Evolutionary conservation across 2,888 invertebrate genomes (phyloP).

Genomic region (Leptinotarsa rubiginosa): DNA sequence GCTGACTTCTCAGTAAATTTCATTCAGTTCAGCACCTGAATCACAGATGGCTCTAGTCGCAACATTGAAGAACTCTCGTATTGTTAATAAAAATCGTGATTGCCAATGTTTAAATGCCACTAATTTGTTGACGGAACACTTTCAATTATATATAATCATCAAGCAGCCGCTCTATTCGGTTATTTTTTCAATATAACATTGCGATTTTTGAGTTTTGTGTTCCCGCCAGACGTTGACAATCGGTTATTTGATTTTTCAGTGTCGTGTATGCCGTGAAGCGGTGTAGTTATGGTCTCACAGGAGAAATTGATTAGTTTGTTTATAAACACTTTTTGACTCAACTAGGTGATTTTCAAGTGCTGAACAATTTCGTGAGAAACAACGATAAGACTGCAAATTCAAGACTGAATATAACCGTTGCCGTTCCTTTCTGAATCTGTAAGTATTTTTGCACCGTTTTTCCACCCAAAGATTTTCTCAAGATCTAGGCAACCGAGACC

Average conservation of each 20-base stretch:
- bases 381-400: slow-evolving; percentile 41
- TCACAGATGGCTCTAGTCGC: background rate
- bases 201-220: background rate
- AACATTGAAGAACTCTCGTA: background rate
- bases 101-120: background rate
- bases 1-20: too few species aligned
- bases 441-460: background rate
- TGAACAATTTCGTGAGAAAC: slow-evolving; percentile 19
- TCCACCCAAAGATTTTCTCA: background rate
- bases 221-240: slow-evolving; percentile 5
- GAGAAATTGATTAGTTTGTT: slow-evolving; percentile 42
- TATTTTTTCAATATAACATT: background rate
- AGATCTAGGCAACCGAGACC: background rate
- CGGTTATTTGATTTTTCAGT: slow-evolving; percentile 6
- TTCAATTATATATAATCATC: background rate
- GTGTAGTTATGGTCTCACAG: slow-evolving; percentile 36
- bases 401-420: slow-evolving; percentile 40
- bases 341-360: slow-evolving; percentile 1
- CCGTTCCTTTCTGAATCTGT: slow-evolving; percentile 13
- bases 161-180: background rate
- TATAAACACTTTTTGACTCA: slow-evolving; percentile 32
- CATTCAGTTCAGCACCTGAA: background rate
- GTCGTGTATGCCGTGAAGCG: background rate
- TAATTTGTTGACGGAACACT: background rate
- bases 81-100: background rate